A percentile compares a stretch with the other conserved stretches of the same genome.
These are phyloP conservation scores for Xanthorhoe designata DNA, from an alignment of 2,888 invertebrate genomes.

Conservation along the genomic window DNA sequence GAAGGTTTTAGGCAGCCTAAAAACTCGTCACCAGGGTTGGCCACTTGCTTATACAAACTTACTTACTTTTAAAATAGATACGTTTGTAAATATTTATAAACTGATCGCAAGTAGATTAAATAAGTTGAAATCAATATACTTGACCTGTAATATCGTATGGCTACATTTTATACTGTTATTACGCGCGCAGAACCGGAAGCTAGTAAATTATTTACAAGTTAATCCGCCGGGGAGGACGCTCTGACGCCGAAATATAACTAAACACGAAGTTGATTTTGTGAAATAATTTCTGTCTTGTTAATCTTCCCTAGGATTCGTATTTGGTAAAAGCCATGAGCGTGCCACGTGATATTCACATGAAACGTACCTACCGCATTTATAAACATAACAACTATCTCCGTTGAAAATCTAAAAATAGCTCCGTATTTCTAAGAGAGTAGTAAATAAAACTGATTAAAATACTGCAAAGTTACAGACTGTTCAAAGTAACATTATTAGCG, in stretches of 20 bases:
- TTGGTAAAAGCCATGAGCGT: not conserved
- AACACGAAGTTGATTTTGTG: too few relatives aligned
- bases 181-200: not conserved
- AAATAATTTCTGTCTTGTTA: too few relatives aligned
- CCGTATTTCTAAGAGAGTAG: not conserved
- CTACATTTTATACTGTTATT: not conserved
- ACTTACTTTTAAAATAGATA: too few relatives aligned
- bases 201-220: constrained; percentile 1
- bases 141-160: not conserved
- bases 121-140: not conserved
- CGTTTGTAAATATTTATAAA: too few relatives aligned
- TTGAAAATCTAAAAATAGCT: not conserved
- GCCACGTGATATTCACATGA: not conserved
- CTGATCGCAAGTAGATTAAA: not conserved
- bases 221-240: not conserved
- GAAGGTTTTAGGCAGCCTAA: too few relatives aligned
- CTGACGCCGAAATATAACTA: not conserved
- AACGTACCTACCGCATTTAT: not conserved
- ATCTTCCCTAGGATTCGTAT: not conserved
- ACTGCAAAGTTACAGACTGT: not conserved
- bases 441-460: not conserved
- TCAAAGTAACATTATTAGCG: not conserved
- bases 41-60: too few relatives aligned
- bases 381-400: not conserved
- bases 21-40: too few relatives aligned